Conservation (phyloP, 2,888 invertebrate species). For the Xylocampa areola region DNA sequence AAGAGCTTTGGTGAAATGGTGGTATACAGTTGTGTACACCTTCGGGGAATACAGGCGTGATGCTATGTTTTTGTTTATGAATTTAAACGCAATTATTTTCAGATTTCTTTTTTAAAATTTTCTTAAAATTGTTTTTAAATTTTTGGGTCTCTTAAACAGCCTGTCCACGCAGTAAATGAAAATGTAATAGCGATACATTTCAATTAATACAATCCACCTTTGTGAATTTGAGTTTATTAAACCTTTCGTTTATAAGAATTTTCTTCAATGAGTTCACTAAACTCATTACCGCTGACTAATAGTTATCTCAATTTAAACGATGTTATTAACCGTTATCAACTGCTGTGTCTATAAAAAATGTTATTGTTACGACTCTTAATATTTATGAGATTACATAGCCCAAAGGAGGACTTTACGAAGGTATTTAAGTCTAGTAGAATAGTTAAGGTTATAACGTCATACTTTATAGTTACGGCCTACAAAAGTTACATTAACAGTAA, state of each 20-base stretch:
- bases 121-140: too few relatives aligned
- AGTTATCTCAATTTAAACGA: constrained; percentile 6
- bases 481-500: constrained; percentile 12
- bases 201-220: background rate
- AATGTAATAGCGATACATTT: background rate
- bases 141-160: background rate
- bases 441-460: background rate
- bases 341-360: constrained; percentile 10
- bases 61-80: too few relatives aligned
- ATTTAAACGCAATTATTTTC: too few relatives aligned
- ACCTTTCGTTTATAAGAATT: constrained; percentile 1
- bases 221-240: constrained; percentile 2
- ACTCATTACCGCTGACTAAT: constrained; percentile 17
- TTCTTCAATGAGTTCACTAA: constrained; percentile 8
- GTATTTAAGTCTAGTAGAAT: background rate
- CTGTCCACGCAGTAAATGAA: background rate
- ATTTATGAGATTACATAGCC: constrained; percentile 1
- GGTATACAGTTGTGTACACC: too few relatives aligned
- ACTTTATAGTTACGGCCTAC: background rate
- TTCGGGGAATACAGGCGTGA: too few relatives aligned
- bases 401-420: constrained; percentile 4
- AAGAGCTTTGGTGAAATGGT: too few relatives aligned
- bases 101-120: too few relatives aligned
- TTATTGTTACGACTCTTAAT: constrained; percentile 1
- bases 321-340: constrained; percentile 7